Conservation (phyloP, 2,797 vertebrate species). For the Pteronotus mesoamericanus region DNA sequence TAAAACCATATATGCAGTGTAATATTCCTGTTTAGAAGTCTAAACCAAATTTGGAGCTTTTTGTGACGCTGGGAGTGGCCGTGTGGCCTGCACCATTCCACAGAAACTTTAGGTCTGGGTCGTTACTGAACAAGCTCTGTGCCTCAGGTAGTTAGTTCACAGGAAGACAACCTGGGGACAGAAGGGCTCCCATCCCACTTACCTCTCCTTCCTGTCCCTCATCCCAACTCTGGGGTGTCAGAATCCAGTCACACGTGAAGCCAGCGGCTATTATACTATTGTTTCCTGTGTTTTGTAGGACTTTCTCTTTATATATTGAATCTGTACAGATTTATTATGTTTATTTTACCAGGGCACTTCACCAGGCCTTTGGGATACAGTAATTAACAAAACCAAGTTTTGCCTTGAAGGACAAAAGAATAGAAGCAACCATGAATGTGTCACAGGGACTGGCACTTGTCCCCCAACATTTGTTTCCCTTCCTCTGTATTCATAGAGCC, state of each 20-base stretch:
- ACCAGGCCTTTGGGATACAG: not conserved
- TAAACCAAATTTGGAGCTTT: not conserved
- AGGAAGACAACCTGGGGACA: not conserved
- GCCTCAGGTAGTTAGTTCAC: not conserved
- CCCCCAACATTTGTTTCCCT: not conserved
- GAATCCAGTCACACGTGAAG: not conserved
- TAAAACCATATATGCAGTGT: not conserved
- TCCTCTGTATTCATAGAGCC: not conserved
- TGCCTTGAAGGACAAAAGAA: not conserved
- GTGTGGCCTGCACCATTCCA: not conserved
- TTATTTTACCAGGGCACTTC: not conserved
- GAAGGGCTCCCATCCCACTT: not conserved
- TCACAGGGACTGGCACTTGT: not conserved
- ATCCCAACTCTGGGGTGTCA: not conserved
- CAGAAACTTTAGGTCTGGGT: not conserved
- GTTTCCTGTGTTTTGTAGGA: not conserved
- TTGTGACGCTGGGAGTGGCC: accelerated
- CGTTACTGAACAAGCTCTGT: accelerated
- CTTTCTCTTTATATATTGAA: not conserved
- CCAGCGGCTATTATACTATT: not conserved
- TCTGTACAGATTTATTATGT: not conserved
- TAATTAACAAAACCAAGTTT: not conserved
- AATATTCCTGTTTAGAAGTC: not conserved
- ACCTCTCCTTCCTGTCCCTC: no score
- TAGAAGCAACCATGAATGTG: not conserved